Base-by-base conservation (phyloP, 53 echinoderm and acorn worm species). In the Crossaster papposus region DNA sequence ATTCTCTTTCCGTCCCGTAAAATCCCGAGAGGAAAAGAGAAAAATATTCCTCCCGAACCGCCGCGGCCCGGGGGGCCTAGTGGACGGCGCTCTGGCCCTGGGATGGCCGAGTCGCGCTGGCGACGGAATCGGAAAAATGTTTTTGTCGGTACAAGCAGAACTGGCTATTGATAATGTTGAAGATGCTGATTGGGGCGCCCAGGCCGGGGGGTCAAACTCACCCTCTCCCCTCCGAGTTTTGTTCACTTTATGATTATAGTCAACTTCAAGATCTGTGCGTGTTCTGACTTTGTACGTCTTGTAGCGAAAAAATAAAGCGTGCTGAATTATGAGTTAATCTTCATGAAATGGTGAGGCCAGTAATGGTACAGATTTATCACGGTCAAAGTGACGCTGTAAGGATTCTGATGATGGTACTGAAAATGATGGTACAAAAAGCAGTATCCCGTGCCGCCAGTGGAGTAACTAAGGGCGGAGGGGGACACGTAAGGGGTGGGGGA, bases 91-190 rank as follows among this genome's bases (percentile, higher is more conserved):
- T 87, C 37, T 7, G 87, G 58, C 58, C 72, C 58, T n/a, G n/a
- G 77, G 52, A 29, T 62, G 63, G 72, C 75, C 58, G 76, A 87
- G 87, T 75, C 87, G 87, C 51, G 26, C 17, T 77, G 87, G 87
- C 87, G 87, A 87, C 87, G 64, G 37, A 77, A 87, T 87, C 87
- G 87, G 87, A 87, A 87, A 76, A 32, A 37, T 77, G 58, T 68
- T 68, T 68, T 68, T 28, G 68, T 74, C 74, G 28, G 34, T 18
- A 32, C 22, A 12, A 32, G 18, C 31, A 15, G 44, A 44, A 44
- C 31, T 14, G 36, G 38, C 28, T 68, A 11, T 3, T 28, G 44
- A 44, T 44, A n/a, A 44, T 44, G 44, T 44, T 44, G 44, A 9
- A 44, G 44, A 44, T 58, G 58, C 6, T 58, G 58, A 58, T 58